phyloP scores from a whole-genome alignment of 2,113 vertebrate species.

The Xiphophorus maculatus region DNA sequence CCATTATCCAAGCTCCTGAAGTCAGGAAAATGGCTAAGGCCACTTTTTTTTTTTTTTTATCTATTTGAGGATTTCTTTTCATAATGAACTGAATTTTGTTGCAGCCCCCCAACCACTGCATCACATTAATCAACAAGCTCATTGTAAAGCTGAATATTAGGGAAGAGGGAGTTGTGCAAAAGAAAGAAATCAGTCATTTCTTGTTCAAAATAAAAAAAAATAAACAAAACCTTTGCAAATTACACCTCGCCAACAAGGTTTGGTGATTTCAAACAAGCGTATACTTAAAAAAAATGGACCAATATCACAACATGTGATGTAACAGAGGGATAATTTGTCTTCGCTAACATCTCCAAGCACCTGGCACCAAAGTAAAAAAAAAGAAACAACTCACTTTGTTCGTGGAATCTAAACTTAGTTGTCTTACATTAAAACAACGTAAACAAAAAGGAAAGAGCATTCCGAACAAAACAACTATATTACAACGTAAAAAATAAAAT shows the following conservation, averaged over 20 bases:
- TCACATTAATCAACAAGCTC: slow-evolving; percentile 41
- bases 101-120: slow-evolving; percentile 18
- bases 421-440: slow-evolving; percentile 71
- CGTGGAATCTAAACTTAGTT: slow-evolving; percentile 71
- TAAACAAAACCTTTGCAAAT: slow-evolving; percentile 36
- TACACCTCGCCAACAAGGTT: slow-evolving; percentile 37
- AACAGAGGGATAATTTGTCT: slow-evolving; percentile 61
- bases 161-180: slow-evolving; percentile 9
- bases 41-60: slow-evolving; percentile 71
- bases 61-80: slow-evolving; percentile 49
- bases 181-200: slow-evolving; percentile 12
- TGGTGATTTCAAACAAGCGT: slow-evolving; percentile 41
- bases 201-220: not conserved
- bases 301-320: slow-evolving; percentile 68
- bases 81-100: slow-evolving; percentile 57
- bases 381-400: slow-evolving; percentile 75
- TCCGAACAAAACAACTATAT: slow-evolving; percentile 72
- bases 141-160: slow-evolving; percentile 15
- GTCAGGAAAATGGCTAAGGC: slow-evolving; percentile 78
- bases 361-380: slow-evolving; percentile 70
- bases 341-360: slow-evolving; percentile 66
- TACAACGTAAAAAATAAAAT: slow-evolving; percentile 72
- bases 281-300: slow-evolving; percentile 24
- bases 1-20: slow-evolving; percentile 45
- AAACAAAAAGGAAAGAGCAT: slow-evolving; percentile 66